Conservation (phyloP, 2,113 vertebrate genomes). For the Scophthalmus maximus region DNA sequence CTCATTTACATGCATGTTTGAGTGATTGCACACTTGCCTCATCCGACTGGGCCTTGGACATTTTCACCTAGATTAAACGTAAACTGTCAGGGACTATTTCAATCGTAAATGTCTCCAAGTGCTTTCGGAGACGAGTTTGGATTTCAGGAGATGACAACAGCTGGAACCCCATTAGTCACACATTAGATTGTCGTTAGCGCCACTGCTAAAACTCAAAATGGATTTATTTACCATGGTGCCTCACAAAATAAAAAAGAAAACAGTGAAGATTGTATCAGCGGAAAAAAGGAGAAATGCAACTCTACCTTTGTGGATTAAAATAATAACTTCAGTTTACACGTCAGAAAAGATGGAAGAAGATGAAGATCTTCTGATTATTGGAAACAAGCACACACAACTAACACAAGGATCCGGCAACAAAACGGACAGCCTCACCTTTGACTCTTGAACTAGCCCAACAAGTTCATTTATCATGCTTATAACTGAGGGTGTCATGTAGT, state of each 20-base stretch:
- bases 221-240: constrained; percentile 33
- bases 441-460: constrained; percentile 6
- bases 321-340: background rate
- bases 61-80: background rate
- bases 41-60: too few relatives aligned
- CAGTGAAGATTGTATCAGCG: background rate
- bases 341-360: constrained; percentile 8
- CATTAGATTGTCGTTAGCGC: constrained; percentile 25
- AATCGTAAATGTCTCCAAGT: constrained; percentile 11
- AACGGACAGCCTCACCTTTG: constrained; percentile 17
- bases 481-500: constrained; percentile 22
- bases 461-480: constrained; percentile 20
- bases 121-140: constrained; percentile 12
- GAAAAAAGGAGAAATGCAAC: constrained; percentile 11
- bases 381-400: background rate
- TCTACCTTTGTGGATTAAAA: background rate
- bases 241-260: background rate
- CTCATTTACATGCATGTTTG: too few relatives aligned
- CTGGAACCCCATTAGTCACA: constrained; percentile 41
- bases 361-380: background rate
- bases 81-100: background rate
- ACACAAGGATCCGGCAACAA: background rate
- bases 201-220: constrained; percentile 25
- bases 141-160: constrained; percentile 34
- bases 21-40: too few relatives aligned